Base-by-base conservation (phyloP, 2,113 vertebrate genomes). In the Donacobius atricapilla region DNA sequence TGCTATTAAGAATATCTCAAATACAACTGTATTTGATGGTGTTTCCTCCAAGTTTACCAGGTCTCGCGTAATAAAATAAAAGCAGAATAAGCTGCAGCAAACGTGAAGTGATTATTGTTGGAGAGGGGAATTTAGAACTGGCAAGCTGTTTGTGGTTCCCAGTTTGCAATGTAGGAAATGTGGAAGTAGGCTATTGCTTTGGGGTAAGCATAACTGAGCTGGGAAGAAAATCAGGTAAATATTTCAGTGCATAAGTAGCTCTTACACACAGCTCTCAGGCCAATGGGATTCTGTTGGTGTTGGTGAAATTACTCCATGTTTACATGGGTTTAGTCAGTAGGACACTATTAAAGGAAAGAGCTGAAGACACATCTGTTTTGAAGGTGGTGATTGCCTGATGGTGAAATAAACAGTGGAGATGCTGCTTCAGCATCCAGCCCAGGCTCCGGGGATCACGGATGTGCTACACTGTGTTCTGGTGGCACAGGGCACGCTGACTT, bases 121-220 rank as follows among this genome's bases (percentile, higher is more conserved):
- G 54, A 78, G 60, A 90, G 31, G 60, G 44, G 18, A 64, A 54
- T 84, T 90, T 12, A 42, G 51, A 81, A 8, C 21, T 44, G 65
- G 57, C 75, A 60, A 54, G 50, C 50, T 86, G n/a, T 73, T 83
- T 44, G 80, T 58, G 63, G 37, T 40, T 93, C 56, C 16, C 15
- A 42, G 68, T 50, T 80, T 88, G 60, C 1, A 4, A 3, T 33
- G n/a, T 5, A 83, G 83, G 71, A 66, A 66, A 63, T 68, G 30
- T 39, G 48, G 48, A 95, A 90, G 57, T 65, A 92, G 90, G 48
- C 61, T 95, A 2, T 81, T 94, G 63, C 87, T 96, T 35, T 75
- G 61, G 40, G 89, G 90, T 90, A 93, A 92, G 89, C 51, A n/a
- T 89, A 93, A 64, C 85, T 81, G 79, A 90, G 58, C 60, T 75